Evolutionary conservation across 2,888 invertebrate genomes (phyloP), one percentile per base, ranked within the genome.

Genomic region (Eulithis testata): DNA sequence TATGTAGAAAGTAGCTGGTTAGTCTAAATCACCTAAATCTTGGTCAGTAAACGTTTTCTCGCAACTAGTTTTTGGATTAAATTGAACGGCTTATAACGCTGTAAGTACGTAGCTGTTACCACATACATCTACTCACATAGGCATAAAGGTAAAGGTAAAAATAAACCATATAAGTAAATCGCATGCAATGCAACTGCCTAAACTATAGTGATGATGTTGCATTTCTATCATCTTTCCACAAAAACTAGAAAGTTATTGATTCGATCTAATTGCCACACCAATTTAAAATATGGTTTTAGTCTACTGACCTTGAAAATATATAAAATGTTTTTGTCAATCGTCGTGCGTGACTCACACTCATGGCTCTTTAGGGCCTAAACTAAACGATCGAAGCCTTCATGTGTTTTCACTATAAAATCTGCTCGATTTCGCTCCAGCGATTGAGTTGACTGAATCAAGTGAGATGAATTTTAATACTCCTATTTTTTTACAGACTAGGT

Each of bases 1-100:
- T 68, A 70, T 70, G 68, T 73, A 73, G 73, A 72, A 72, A 71
- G 73, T 70, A 65, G 60, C 58, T 49, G n/a, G 51, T 59, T 31
- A 45, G 40, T 9, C 49, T 40, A 49, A 40, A 40, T 40, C 56
- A 49, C 49, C 63, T 60, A 51, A 45, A 44, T 45, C 45, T 49
- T 27, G 45, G 3, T 36, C 11, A n/a, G 59, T 56, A 63, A 52
- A 64, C 58, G 62, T 44, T 60, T 67, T 49, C 56, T 56, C 31
- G 44, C 44, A 67, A 69, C 62, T 50, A 47, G 67, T 67, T 67
- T 31, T 40, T 68, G 45, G 14, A 51, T 64, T 68, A 54, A 66
- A 69, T 68, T 67, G 60, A 52, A 57, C 52, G 14, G 36, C 31
- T 53, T 43, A 61, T 47, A 36, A 36, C n/a, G 31, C 44, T 44